Percentiles rank a stretch among this genome's conserved stretches.
phyloP scores from a whole-genome alignment of 2,888 invertebrate species.

The Aromia moschata region DNA sequence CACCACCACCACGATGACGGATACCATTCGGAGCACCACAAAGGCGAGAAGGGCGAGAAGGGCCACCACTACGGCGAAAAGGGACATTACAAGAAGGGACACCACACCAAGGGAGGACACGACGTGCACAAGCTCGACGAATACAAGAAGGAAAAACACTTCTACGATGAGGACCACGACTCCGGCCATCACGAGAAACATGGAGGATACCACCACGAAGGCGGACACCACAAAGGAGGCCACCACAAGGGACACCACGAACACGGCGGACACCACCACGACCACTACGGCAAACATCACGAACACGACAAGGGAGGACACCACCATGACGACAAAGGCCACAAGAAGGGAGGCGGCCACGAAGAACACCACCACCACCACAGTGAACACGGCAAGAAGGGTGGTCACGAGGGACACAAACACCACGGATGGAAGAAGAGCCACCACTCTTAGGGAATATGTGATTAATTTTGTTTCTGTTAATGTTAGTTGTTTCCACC shows the following conservation, averaged over 20 bases:
- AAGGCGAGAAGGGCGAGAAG: constrained; percentile 75
- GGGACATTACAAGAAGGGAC: constrained; percentile 84
- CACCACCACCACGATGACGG: constrained; percentile 71
- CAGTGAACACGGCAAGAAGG: constrained; percentile 81
- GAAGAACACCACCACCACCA: constrained; percentile 80
- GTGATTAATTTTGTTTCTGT: constrained; percentile 36
- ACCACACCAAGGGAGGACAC: constrained; percentile 84
- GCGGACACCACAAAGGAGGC: constrained; percentile 84
- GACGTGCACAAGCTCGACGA: constrained; percentile 87
- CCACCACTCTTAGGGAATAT: constrained; percentile 30
- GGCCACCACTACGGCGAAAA: constrained; percentile 72
- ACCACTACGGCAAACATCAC: constrained; percentile 83
- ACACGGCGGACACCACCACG: constrained; percentile 78
- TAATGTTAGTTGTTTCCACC: constrained; percentile 31
- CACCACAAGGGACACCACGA: constrained; percentile 84
- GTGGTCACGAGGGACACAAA: constrained; percentile 81
- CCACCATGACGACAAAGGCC: constrained; percentile 81
- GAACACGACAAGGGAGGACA: constrained; percentile 83
- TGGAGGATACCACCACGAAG: constrained; percentile 81
- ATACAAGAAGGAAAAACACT: constrained; percentile 86
- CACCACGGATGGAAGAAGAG: constrained; percentile 75
- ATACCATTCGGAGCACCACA: constrained; percentile 73
- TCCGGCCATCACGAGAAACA: constrained; percentile 84
- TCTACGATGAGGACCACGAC: constrained; percentile 86
- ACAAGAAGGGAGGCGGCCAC: constrained; percentile 81